Percentiles rank a stretch among this genome's conserved stretches.
Evolutionary conservation across 2,797 vertebrate species (phyloP).

Genomic region (Echeneis naucrates): DNA sequence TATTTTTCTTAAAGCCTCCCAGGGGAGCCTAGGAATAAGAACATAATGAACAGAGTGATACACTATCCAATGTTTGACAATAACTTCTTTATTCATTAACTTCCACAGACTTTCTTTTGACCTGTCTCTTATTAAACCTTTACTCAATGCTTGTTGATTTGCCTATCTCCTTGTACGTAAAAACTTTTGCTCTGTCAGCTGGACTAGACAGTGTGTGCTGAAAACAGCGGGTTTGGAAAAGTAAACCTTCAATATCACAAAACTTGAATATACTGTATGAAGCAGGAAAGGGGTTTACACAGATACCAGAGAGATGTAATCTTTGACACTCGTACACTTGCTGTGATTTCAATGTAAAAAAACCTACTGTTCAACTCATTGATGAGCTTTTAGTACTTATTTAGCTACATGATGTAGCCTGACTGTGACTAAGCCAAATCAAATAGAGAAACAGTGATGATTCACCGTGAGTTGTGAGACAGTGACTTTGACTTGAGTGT

Average conservation of each 20-base stretch:
- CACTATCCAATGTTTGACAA: background rate
- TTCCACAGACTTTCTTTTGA: background rate
- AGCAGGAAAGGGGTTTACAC: background rate
- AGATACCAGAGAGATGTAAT: background rate
- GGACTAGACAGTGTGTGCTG: background rate
- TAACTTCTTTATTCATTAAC: background rate
- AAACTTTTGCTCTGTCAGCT: background rate
- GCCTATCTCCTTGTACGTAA: background rate
- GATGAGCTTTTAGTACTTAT: background rate
- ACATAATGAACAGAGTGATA: background rate
- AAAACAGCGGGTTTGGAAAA: background rate
- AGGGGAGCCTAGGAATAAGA: slow-evolving; percentile 1
- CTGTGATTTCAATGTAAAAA: background rate
- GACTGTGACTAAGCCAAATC: slow-evolving; percentile 13
- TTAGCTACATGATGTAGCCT: background rate
- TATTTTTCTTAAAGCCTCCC: no score
- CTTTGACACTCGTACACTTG: no score
- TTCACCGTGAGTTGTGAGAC: slow-evolving; percentile 6
- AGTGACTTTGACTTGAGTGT: slow-evolving; percentile 40
- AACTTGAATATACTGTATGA: background rate
- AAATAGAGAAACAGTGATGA: slow-evolving; percentile 10
- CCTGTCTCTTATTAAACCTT: no score
- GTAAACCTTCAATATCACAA: background rate
- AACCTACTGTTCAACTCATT: background rate
- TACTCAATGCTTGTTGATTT: background rate